phyloP scores from a whole-genome alignment of 2,888 invertebrate species.

The Synanthedon myopaeformis region DNA sequence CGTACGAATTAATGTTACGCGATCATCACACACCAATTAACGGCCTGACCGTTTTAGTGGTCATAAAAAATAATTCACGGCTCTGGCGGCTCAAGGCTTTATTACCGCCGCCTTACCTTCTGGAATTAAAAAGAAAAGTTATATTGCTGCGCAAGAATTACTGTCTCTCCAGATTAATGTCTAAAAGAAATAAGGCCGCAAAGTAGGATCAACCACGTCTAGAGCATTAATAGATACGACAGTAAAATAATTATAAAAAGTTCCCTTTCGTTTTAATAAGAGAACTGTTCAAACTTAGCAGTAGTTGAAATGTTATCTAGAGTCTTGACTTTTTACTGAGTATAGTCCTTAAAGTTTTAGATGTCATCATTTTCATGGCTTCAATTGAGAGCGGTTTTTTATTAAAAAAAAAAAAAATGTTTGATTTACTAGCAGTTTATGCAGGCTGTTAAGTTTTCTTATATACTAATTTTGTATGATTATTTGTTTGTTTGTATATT shows the following conservation, averaged over 20 bases:
- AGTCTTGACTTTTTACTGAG: too few species aligned
- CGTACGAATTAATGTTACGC: slow-evolving; percentile 12
- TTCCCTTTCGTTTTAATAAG: too few species aligned
- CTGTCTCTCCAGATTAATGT: not conserved
- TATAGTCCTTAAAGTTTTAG: too few species aligned
- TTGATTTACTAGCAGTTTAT: too few species aligned
- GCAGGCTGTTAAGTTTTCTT: too few species aligned
- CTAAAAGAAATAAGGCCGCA: not conserved
- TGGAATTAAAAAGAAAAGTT: not conserved
- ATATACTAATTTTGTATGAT: too few species aligned
- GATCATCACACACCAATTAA: slow-evolving; percentile 27
- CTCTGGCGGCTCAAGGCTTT: slow-evolving; percentile 12
- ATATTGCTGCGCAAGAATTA: not conserved
- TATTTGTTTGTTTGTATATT: too few species aligned
- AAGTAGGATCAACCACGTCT: not conserved
- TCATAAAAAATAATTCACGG: slow-evolving; percentile 27
- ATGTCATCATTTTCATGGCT: not conserved
- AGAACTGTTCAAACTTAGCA: too few species aligned
- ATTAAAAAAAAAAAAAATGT: not conserved
- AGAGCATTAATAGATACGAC: not conserved
- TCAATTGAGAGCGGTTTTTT: not conserved
- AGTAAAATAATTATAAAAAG: too few species aligned
- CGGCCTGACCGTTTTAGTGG: slow-evolving; percentile 22
- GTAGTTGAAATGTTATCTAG: too few species aligned
- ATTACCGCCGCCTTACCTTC: not conserved